A percentile compares a stretch with the other conserved stretches of the same genome.
phyloP scores from a whole-genome alignment of 2,888 invertebrate species.

The Cheilosia pagana region DNA sequence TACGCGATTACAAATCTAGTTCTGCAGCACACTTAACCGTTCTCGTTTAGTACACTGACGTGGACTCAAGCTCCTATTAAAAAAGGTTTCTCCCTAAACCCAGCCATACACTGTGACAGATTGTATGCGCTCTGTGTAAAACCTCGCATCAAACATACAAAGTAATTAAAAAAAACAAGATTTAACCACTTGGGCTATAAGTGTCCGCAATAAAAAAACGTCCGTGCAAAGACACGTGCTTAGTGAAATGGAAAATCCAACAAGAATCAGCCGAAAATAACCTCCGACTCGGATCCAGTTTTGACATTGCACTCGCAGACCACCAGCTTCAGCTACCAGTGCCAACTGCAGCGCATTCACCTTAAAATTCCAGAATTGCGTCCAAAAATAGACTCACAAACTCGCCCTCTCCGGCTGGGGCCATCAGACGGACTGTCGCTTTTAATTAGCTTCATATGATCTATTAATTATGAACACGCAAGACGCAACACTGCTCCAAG shows the following conservation, averaged over 20 bases:
- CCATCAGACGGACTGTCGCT: constrained; percentile 69
- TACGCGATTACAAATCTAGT: neutral
- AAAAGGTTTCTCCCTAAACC: constrained; percentile 22
- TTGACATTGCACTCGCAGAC: constrained; percentile 29
- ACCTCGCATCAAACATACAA: too few species aligned
- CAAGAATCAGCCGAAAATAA: constrained; percentile 28
- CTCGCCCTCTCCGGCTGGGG: constrained; percentile 57
- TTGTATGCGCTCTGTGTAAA: neutral
- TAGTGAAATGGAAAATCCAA: constrained; percentile 46
- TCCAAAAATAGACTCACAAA: constrained; percentile 55
- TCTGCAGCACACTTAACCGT: neutral
- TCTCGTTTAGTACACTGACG: neutral
- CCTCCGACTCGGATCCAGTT: constrained; percentile 26
- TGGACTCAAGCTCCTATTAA: neutral
- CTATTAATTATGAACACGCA: constrained; percentile 74
- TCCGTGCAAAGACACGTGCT: constrained; percentile 34
- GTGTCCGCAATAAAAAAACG: constrained; percentile 21
- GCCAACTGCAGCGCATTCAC: constrained; percentile 62
- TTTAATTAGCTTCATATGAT: constrained; percentile 74
- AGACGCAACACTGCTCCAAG: constrained; percentile 68
- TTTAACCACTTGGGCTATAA: neutral
- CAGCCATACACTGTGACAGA: neutral
- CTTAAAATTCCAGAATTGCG: constrained; percentile 59
- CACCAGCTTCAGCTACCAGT: constrained; percentile 4
- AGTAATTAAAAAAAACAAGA: too few species aligned